These are phyloP conservation scores for Dromaius novaehollandiae DNA, from an alignment of 2,113 vertebrate genomes.

Conservation along the genomic window DNA sequence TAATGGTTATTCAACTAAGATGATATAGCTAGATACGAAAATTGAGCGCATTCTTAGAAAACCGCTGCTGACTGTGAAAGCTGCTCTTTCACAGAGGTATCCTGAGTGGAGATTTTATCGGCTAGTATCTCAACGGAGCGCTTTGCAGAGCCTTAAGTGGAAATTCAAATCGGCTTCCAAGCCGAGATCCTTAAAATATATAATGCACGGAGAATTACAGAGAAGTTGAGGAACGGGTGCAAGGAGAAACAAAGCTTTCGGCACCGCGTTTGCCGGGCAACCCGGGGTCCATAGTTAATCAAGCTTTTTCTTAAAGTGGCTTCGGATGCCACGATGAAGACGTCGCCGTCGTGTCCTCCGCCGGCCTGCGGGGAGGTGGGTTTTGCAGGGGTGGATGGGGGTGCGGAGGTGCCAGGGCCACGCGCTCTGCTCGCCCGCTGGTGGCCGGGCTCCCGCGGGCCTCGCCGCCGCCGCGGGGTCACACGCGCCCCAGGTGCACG, in stretches of 20 bases:
- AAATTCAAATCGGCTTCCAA: constrained; percentile 69
- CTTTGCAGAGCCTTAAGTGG: constrained; percentile 69
- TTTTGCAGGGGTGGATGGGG: neutral
- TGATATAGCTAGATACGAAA: constrained; percentile 72
- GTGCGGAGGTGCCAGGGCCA: too few relatives aligned
- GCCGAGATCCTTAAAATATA: constrained; percentile 68
- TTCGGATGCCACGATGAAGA: neutral
- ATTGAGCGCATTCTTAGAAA: constrained; percentile 69
- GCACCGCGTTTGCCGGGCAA: neutral
- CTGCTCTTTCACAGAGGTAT: constrained; percentile 64
- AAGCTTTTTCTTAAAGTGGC: too few relatives aligned
- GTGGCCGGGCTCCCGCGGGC: too few relatives aligned
- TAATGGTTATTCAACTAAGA: constrained; percentile 72
- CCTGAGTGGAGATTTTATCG: constrained; percentile 70
- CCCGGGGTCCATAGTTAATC: accelerated
- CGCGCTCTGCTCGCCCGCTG: too few relatives aligned
- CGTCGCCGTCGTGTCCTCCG: neutral
- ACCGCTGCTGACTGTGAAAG: constrained; percentile 64
- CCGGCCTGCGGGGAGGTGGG: neutral
- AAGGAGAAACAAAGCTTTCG: neutral
- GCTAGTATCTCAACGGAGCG: constrained; percentile 56
- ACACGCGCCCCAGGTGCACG: constrained; percentile 88
- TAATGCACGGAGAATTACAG: constrained; percentile 41
- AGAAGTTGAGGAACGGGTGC: too few relatives aligned
- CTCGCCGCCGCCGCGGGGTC: constrained; percentile 6